Base-by-base conservation (phyloP, 2,888 invertebrate genomes). In the Parasteatoda lunata region DNA sequence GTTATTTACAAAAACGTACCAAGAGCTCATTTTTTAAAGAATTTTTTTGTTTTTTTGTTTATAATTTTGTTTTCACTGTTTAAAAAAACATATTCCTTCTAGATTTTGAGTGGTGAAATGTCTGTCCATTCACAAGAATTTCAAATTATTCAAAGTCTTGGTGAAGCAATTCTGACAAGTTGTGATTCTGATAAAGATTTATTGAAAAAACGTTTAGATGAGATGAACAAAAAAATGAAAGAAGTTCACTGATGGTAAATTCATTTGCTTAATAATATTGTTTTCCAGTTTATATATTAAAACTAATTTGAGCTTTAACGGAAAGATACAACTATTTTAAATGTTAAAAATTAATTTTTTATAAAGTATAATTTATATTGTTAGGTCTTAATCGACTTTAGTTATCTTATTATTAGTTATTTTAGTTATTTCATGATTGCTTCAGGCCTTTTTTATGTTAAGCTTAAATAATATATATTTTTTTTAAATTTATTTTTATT, bases 41-140 rank as follows among this genome's bases (percentile, higher is more conserved):
- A 51, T 7, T 13, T 72, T 13, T 52, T 59, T 49, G 0, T 30
- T 15, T n/a, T 8, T 48, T 30, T 52, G 30, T 30, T 48, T 5
- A 72, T 54, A 54, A 47, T 30, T 71, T 47, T 59, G n/a, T 64
- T 11, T 45, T 5, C 45, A 15, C 8, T 54, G 9, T 48, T 47
- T 70, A 52, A 64, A 70, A 47, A 9, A 11, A 11, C 45, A 11
- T 5, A 30, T 52, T 80, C 3, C 71, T 77, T 48, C 59, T 89
- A 91, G 91, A 45, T 94, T 76, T 96, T 98, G 93, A 94, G 97
- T 90, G 97, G 97, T 91, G 98, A 98, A 90, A 95, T 98, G 0
- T 96, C 97, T 95, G 96, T 97, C 92, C 96, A 96, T 91, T 96
- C 96, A n/a, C 97, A 97, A 11, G 98, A 98, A 92, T 97, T 95